Conservation (phyloP, 2,888 invertebrate species). For the Tipula lateralis region DNA sequence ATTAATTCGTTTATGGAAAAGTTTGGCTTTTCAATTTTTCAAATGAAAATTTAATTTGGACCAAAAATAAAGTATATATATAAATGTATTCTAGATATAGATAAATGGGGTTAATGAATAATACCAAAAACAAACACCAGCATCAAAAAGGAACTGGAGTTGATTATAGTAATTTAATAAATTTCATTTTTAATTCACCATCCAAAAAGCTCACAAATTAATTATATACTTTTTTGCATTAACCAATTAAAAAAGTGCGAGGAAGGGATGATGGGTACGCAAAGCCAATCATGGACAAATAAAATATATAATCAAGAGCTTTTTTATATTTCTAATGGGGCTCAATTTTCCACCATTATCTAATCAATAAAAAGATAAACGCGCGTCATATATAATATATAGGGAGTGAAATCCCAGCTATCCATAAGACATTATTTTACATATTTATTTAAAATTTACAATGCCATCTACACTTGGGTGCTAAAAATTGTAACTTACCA, state of each 20-base stretch:
- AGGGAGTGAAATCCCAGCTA: too few species aligned
- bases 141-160: not conserved
- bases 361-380: too few species aligned
- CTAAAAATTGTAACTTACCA: too few species aligned
- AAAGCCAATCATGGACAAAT: not conserved
- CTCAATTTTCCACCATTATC: too few species aligned
- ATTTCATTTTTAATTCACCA: not conserved
- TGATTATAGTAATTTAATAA: not conserved
- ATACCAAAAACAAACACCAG: not conserved
- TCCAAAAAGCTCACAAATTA: not conserved
- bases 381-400: too few species aligned
- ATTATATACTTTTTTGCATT: not conserved
- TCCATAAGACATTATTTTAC: too few species aligned
- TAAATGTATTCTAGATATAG: not conserved
- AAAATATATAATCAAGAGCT: too few species aligned
- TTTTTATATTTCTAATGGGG: too few species aligned
- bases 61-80: not conserved
- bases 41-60: not conserved
- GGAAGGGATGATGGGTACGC: not conserved
- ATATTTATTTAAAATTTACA: too few species aligned
- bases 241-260: not conserved
- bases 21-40: not conserved
- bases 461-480: too few species aligned
- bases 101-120: not conserved
- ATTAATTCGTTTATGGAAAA: not conserved